Conservation (phyloP, 1,140 invertebrate species). For the Drosophila athabasca region DNA sequence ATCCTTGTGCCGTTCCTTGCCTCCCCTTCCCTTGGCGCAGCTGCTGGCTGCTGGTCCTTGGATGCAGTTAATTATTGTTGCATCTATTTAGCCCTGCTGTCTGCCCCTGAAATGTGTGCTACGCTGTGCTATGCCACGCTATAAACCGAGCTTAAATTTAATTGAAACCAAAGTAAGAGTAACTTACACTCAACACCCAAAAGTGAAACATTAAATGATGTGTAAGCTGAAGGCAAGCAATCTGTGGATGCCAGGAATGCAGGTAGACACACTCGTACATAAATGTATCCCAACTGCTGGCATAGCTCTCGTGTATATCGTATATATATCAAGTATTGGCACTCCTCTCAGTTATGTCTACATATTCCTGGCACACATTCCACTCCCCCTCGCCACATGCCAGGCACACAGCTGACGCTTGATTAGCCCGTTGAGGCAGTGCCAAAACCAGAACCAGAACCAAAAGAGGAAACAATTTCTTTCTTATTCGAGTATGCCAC, state of each 20-base stretch:
- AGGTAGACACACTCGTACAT: too few species aligned
- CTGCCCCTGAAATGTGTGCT: constrained; percentile 50
- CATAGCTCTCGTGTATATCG: too few species aligned
- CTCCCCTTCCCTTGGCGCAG: neutral
- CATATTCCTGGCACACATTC: constrained; percentile 25
- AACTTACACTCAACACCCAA: too few species aligned
- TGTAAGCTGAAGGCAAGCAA: neutral
- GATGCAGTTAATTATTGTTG: constrained; percentile 74
- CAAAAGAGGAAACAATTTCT: constrained; percentile 23
- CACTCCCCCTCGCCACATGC: constrained; percentile 19
- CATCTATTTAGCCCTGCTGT: constrained; percentile 63
- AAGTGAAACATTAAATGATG: constrained; percentile 3
- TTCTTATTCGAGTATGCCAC: constrained; percentile 2
- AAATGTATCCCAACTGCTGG: too few species aligned
- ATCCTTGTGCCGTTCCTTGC: constrained; percentile 22
- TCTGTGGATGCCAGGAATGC: too few species aligned
- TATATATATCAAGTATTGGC: neutral
- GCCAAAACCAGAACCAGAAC: too few species aligned
- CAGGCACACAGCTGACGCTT: constrained; percentile 60
- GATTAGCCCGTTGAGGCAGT: constrained; percentile 48
- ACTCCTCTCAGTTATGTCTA: constrained; percentile 5
- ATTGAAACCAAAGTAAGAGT: constrained; percentile 1
- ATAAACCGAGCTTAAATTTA: neutral
- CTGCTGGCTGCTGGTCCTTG: constrained; percentile 13
- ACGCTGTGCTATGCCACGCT: constrained; percentile 3